phyloP scores from a whole-genome alignment of 2,888 invertebrate genomes.

The Geophilus truncorum region DNA sequence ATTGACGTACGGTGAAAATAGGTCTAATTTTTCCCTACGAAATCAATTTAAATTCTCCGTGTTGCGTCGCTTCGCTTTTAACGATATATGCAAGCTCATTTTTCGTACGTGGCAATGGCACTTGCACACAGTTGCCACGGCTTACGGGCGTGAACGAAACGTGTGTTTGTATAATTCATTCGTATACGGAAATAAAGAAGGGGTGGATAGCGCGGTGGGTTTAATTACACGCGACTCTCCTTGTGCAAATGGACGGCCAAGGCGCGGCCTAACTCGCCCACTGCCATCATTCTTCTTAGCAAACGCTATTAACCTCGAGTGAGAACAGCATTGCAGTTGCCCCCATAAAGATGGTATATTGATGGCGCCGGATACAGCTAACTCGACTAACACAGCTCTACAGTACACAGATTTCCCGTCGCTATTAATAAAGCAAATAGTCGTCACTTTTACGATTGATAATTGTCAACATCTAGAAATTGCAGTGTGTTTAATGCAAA shows the following conservation, averaged over 20 bases:
- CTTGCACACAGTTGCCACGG: slow-evolving; percentile 2
- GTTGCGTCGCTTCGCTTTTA: not conserved
- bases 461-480: too few relatives aligned
- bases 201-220: not conserved
- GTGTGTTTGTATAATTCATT: slow-evolving; percentile 16
- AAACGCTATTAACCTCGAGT: slow-evolving; percentile 24
- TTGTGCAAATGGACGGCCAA: slow-evolving; percentile 20
- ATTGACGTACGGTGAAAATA: too few relatives aligned
- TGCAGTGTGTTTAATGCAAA: too few relatives aligned
- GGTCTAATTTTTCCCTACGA: too few relatives aligned
- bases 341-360: not conserved
- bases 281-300: slow-evolving; percentile 20
- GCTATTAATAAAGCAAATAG: not conserved
- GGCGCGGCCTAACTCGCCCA: slow-evolving; percentile 13
- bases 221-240: slow-evolving; percentile 23
- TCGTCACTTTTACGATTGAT: not conserved
- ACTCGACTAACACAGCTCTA: not conserved
- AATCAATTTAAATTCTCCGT: not conserved
- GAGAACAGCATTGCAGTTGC: slow-evolving; percentile 13
- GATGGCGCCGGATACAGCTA: slow-evolving; percentile 13
- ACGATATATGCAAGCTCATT: not conserved
- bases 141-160: slow-evolving; percentile 16
- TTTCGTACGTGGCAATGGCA: not conserved
- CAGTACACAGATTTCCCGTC: not conserved
- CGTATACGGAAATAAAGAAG: not conserved